Base-by-base conservation (phyloP, 1,140 invertebrate genomes). In the Ceratosolen solmsi region DNA sequence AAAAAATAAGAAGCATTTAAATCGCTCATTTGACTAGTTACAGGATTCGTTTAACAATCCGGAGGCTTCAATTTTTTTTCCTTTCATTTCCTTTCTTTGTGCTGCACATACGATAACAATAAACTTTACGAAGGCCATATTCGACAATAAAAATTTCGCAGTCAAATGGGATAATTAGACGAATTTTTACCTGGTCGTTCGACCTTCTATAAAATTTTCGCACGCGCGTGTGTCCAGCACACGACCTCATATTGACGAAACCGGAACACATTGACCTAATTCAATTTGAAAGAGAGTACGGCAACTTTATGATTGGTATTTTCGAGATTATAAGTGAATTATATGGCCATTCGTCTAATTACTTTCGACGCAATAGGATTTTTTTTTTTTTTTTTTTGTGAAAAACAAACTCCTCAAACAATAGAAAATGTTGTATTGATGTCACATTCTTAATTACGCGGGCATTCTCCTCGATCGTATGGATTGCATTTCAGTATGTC, bases 151-250 rank as follows among this genome's bases (percentile, higher is more conserved):
- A 72, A 58, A 7, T 71, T 54, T 51, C 20, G 33, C 49, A 38
- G 49, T 79, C 77, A 79, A 70, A 79, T 41, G 22, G 15, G 54
- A 33, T 36, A 71, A 71, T 71, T 27, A 41, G 33, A 54, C 20
- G 0, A 58, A 60, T 79, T 79, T 41, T 71, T 30, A 79, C 77
- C 76, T 78, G 76, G 20, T 30, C 38, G 41, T 7, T n/a, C 49
- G 41, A 73, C 71, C 49, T 73, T 27, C 46, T 68, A 46, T 68
- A 58, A 71, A 79, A 33, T 68, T 68, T 25, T 70, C 22, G 27
- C 46, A 51, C n/a, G 77, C 65, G 63, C 77, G 65, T 46, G 63
- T 58, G 77, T 71, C 51, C 49, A 58, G 68, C 77, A 79, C 49
- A 71, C 68, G 77, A 72, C 77, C 51, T 71, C 51, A 56, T 71